Evolutionary conservation across 2,797 vertebrate species (phyloP).

Genomic region (Sebastes paucispinis): DNA sequence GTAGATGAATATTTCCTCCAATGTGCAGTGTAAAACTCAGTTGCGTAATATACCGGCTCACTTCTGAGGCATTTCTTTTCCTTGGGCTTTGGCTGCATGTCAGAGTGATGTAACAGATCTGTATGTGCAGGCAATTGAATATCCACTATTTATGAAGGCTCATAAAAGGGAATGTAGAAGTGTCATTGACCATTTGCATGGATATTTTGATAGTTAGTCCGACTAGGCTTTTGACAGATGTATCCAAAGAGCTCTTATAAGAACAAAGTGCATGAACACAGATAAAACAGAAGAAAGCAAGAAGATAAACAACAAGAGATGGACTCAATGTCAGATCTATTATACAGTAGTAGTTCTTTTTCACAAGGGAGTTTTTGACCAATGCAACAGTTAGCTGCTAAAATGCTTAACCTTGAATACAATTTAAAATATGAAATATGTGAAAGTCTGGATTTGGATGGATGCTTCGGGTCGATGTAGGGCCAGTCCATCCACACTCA

Average conservation of each 20-base stretch:
- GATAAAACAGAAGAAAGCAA: not conserved
- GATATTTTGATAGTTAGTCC: slow-evolving; percentile 6
- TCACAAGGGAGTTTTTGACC: no score
- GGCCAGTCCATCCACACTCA: not conserved
- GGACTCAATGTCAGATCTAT: not conserved
- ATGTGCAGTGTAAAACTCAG: not conserved
- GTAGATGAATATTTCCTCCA: slow-evolving; percentile 20
- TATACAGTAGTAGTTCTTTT: no score
- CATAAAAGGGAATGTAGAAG: slow-evolving; percentile 49
- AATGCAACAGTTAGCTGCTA: no score
- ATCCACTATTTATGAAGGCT: slow-evolving; percentile 55
- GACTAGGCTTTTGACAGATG: slow-evolving; percentile 11
- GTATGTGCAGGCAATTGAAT: slow-evolving; percentile 35
- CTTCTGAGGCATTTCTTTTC: slow-evolving; percentile 19
- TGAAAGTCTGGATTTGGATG: not conserved
- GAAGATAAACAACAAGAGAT: not conserved
- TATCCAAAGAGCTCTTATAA: not conserved
- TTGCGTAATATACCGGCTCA: not conserved
- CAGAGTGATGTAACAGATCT: slow-evolving; percentile 59
- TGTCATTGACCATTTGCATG: slow-evolving; percentile 31
- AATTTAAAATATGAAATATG: no score
- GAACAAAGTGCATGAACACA: not conserved
- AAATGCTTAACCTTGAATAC: no score
- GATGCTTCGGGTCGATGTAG: not conserved
- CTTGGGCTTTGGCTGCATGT: slow-evolving; percentile 22